These are phyloP conservation scores for Speoplatyrhinus poulsoni DNA, from an alignment of 2,113 vertebrate genomes.

Conservation along the genomic window DNA sequence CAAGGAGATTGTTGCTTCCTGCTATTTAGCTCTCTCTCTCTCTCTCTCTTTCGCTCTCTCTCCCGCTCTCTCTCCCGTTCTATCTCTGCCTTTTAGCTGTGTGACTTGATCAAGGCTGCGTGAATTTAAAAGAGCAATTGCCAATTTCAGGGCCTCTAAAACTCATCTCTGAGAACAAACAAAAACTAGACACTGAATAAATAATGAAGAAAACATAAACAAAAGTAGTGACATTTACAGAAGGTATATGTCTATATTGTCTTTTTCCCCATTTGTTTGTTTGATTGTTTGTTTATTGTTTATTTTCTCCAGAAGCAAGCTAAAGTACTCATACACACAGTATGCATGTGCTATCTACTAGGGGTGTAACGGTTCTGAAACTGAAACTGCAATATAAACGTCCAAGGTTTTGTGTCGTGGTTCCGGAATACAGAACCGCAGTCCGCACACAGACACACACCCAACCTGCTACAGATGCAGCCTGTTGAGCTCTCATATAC, in stretches of 20 bases:
- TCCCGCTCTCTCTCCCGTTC: neutral
- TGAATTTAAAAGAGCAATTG: slow-evolving; percentile 47
- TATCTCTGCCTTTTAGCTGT: slow-evolving; percentile 32
- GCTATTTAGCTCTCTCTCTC: neutral
- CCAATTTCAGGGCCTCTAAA: slow-evolving; percentile 43
- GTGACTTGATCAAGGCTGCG: slow-evolving; percentile 28
- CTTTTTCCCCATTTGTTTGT: too few relatives aligned
- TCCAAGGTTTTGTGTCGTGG: too few relatives aligned
- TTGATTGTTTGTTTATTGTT: too few relatives aligned
- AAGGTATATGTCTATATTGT: too few relatives aligned
- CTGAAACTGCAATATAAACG: neutral
- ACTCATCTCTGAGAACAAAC: slow-evolving; percentile 37
- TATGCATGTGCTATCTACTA: too few relatives aligned
- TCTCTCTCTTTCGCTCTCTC: neutral
- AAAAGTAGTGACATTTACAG: neutral
- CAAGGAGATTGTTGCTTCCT: neutral
- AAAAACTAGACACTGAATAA: slow-evolving; percentile 22
- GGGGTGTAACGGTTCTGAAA: too few relatives aligned
- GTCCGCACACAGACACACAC: too few relatives aligned
- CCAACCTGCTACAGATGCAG: too few relatives aligned
- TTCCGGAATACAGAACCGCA: too few relatives aligned
- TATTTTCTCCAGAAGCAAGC: too few relatives aligned
- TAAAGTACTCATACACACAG: too few relatives aligned
- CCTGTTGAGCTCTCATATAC: too few relatives aligned
- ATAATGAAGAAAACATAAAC: slow-evolving; percentile 18